These are phyloP conservation scores for Noctilio leporinus DNA, from an alignment of 2,113 vertebrate genomes.

Conservation along the genomic window DNA sequence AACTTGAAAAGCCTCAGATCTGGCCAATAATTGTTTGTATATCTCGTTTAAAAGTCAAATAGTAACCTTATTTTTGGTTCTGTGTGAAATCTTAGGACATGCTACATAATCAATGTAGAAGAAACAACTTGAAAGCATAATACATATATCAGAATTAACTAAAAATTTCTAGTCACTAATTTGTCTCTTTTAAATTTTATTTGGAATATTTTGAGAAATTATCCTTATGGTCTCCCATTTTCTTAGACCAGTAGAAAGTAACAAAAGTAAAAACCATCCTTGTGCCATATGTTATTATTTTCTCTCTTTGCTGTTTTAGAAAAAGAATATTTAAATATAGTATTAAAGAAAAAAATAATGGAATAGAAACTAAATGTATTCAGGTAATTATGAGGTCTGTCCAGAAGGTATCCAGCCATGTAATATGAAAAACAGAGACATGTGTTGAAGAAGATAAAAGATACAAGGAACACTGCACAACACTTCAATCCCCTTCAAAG, in stretches of 20 bases:
- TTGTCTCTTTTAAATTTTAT: neutral
- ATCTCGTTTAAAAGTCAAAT: neutral
- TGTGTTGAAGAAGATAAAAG: no score
- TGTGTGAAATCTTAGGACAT: neutral
- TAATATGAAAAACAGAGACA: no score
- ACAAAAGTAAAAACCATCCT: neutral
- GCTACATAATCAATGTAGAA: neutral
- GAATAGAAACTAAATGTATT: neutral
- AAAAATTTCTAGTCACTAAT: neutral
- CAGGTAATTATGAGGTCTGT: neutral
- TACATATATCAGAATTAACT: neutral
- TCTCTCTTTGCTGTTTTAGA: neutral
- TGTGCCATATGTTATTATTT: neutral
- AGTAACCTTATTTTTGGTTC: neutral
- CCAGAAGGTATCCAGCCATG: no score
- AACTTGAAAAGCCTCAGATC: neutral
- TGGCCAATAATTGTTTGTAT: neutral
- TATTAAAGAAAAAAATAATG: neutral
- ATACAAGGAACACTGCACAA: no score
- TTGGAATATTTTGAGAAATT: slow-evolving; percentile 11
- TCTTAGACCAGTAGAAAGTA: neutral
- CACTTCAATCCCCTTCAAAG: no score
- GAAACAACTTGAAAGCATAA: neutral
- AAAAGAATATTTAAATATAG: neutral
- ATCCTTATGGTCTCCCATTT: neutral